These are phyloP conservation scores for Trichomalopsis sarcophagae DNA, from an alignment of 1,140 invertebrate species.

Conservation along the genomic window DNA sequence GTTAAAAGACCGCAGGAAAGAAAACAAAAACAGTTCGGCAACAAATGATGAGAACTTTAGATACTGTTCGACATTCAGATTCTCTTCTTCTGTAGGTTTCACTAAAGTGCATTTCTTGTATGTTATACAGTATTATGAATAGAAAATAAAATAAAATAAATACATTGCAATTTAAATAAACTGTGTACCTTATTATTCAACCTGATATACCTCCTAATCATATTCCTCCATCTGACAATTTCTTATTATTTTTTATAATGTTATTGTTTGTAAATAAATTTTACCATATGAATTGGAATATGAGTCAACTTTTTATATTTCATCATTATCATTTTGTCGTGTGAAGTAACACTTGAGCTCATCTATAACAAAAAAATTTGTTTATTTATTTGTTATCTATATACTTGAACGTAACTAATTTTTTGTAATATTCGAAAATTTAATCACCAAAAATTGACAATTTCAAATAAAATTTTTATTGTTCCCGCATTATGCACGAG, in stretches of 20 bases:
- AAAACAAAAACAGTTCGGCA: conserved; percentile 59
- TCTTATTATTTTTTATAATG: neutral
- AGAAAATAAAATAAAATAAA: conserved; percentile 74
- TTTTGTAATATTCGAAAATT: too few species aligned
- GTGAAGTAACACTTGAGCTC: too few species aligned
- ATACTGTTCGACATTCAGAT: conserved; percentile 72
- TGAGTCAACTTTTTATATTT: too few species aligned
- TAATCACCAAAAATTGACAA: too few species aligned
- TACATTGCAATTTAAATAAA: conserved; percentile 51
- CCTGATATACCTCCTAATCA: neutral
- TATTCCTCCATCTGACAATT: neutral
- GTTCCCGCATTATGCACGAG: too few species aligned
- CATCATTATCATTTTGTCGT: too few species aligned
- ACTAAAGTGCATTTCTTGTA: conserved; percentile 91
- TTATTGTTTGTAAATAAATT: neutral
- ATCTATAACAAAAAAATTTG: too few species aligned
- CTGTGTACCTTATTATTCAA: conserved; percentile 13
- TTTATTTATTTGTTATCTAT: too few species aligned
- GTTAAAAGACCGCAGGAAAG: conserved; percentile 63
- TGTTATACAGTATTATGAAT: conserved; percentile 90
- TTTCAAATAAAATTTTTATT: too few species aligned
- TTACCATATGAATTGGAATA: too few species aligned
- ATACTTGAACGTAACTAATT: too few species aligned
- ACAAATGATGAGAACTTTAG: conserved; percentile 61
- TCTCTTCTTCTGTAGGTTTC: conserved; percentile 91